Percentiles rank a stretch among this genome's conserved stretches.
Evolutionary conservation across 2,888 invertebrate genomes (phyloP).

Genomic region (Brachylomia viminalis): DNA sequence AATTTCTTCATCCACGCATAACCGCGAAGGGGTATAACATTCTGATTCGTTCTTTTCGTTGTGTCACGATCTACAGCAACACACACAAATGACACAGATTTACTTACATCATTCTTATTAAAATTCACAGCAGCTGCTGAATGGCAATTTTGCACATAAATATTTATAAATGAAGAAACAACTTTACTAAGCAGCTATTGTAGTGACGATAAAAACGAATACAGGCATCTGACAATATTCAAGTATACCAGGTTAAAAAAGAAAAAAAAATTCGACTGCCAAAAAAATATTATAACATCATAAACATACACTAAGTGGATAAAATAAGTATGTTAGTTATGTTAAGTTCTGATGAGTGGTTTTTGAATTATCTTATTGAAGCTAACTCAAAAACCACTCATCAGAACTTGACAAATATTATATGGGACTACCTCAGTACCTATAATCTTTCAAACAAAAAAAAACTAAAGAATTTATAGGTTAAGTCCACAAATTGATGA

Average conservation of each 20-base stretch:
- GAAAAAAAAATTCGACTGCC: background rate
- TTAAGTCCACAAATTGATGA: too few relatives aligned
- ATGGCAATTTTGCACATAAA: slow-evolving; percentile 16
- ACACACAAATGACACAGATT: background rate
- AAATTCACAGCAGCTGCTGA: slow-evolving; percentile 1
- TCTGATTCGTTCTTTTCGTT: background rate
- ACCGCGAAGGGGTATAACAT: background rate
- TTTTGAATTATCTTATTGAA: too few relatives aligned
- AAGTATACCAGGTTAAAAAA: background rate
- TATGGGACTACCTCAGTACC: too few relatives aligned
- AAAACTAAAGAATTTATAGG: too few relatives aligned
- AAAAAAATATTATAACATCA: background rate
- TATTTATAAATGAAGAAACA: slow-evolving; percentile 13
- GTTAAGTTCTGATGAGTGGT: too few relatives aligned
- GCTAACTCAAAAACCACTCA: too few relatives aligned
- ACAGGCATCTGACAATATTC: background rate
- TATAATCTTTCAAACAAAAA: too few relatives aligned
- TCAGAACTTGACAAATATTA: too few relatives aligned
- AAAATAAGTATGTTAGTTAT: too few relatives aligned
- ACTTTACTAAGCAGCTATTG: background rate
- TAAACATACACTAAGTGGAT: too few relatives aligned
- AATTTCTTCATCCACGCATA: background rate
- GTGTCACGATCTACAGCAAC: slow-evolving; percentile 2
- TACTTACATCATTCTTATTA: slow-evolving; percentile 17
- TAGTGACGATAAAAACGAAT: background rate